Base-by-base conservation (phyloP, 2,888 invertebrate genomes). In the Agonopterix alstromeriana region DNA sequence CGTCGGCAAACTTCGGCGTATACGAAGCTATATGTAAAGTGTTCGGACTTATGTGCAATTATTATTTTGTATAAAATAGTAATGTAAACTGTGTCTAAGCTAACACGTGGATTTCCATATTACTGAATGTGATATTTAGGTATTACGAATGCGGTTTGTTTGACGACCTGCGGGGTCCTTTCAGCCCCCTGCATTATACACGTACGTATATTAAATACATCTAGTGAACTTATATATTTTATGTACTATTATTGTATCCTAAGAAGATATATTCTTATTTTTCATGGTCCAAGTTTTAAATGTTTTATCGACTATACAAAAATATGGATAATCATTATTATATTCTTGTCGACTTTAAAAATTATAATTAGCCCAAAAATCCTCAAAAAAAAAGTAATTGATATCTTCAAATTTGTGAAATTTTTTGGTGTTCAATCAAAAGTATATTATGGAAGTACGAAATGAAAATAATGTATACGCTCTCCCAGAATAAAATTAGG, bases 91-190 rank as follows among this genome's bases (percentile, higher is more conserved):
- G 84, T 86, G 85, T 88, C 82, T 86, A 83, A 83, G 83, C 82
- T 82, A 82, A 82, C 85, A 86, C 85, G 86, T 84, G 86, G 86
- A 84, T 86, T 87, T 87, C 87, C 85, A 87, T 89, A 83, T 84
- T 89, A 88, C 85, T 88, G 82, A 89, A 89, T 89, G 89, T 89
- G 89, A 89, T 89, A 89, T 87, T 86, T 89, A 89, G 89, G 80
- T 84, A 82, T 83, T 88, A 87, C 80, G 77, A 80, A 75, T 80
- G 86, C 84, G 85, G 86, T 79, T 81, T 74, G 81, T 70, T 71
- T 65, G 75, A 71, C 66, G 67, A 67, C 59, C 65, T 61, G 61
- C 60, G 65, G 70, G 56, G 58, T 55, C 67, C 58, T 65, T 56
- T 60, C 58, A 60, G 59, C 60, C 62, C 69, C 66, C 62, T 66